Evolutionary conservation across 2,797 vertebrate species (phyloP), one percentile per base, ranked within the genome.

Genomic region (Tauraco hartlaubi): DNA sequence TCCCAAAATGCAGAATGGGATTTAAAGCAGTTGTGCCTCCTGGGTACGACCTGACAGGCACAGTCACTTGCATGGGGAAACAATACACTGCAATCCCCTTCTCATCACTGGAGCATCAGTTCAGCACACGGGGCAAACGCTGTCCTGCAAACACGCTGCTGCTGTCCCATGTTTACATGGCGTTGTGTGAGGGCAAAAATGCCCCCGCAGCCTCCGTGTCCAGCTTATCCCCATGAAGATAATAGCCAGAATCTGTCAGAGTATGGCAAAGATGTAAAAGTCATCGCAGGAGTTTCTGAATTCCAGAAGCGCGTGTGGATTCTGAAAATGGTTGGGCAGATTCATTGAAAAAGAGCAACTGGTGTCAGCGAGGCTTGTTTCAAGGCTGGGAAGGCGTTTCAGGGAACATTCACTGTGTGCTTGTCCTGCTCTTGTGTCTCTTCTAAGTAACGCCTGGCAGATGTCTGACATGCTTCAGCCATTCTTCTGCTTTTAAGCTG

Each of bases 211-310:
- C 10, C 58, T 67, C 22, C 55, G 54, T 26, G 39, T 26, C 12
- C 22, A 44, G 19, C 29, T 48, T 48, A 0, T 15, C 15, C 22
- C 21, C 1, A 0, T 15, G 22, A 9, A 54, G n/a, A 39, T 7
- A 37, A 26, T 4, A 54, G 28, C 15, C 41, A 37, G 61, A 6
- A 66, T 61, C 56, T 78, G 26, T 12, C 54, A 22, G 43, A 31
- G 17, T 0, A 3, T 4, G 41, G 15, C 37, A 15, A 2, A 63
- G 41, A 26, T 26, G 31, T 1, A 11, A 11, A 37, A 37, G 12
- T 44, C 8, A 13, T 5, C 28, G 3, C 4, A 21, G 26, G 33
- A 46, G 13, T 5, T 56, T 2, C 2, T 0, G 6, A 11, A 41
- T 52, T 52, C 12, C 25, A 20, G 10, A 64, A 56, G 25, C 6